Conservation (phyloP, 2,797 vertebrate genomes). For the Anas flavirostris region DNA sequence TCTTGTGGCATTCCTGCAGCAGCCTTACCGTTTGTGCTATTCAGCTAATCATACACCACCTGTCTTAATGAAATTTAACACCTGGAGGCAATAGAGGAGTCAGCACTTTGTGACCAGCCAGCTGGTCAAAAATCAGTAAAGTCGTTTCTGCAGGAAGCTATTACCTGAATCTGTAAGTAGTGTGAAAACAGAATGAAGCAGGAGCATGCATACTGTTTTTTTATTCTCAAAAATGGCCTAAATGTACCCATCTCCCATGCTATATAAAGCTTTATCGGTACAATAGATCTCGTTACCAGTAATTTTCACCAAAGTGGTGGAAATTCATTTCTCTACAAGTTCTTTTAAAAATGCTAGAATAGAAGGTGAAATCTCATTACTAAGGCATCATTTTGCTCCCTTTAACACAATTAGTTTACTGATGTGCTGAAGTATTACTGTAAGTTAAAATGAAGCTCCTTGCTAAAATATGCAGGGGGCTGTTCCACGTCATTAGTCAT, state of each 20-base stretch:
- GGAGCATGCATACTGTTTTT: rapidly evolving
- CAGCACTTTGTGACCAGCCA: neutral
- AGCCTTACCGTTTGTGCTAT: neutral
- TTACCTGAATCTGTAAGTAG: neutral
- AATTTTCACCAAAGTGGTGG: neutral
- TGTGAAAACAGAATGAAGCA: neutral
- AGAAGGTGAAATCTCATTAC: neutral
- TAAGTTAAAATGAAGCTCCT: neutral
- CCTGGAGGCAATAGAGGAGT: neutral
- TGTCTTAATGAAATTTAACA: neutral
- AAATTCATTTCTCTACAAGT: neutral
- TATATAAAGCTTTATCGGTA: neutral
- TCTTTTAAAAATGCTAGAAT: neutral
- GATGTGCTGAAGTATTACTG: neutral
- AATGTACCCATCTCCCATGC: neutral
- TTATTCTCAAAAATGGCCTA: neutral
- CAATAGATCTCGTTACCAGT: neutral
- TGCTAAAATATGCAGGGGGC: neutral
- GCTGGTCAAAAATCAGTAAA: neutral
- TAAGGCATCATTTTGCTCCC: neutral
- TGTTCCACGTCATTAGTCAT: rapidly evolving
- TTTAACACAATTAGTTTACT: neutral
- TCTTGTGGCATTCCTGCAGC: neutral
- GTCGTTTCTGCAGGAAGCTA: neutral
- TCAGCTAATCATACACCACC: neutral